phyloP scores from a whole-genome alignment of 2,888 invertebrate species.

The Galeruca laticollis region DNA sequence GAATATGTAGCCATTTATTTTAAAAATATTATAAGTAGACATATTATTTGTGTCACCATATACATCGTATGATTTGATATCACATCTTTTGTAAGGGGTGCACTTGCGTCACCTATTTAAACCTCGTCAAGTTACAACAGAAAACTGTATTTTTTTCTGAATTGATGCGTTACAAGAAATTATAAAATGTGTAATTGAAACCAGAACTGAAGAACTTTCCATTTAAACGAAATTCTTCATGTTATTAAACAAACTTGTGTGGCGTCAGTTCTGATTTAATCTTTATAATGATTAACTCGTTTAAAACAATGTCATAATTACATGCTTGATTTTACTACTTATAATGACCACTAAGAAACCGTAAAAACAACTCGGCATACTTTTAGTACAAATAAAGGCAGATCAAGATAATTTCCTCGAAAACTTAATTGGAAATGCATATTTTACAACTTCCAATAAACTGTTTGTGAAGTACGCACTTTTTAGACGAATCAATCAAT shows the following conservation, averaged over 20 bases:
- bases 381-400: neutral
- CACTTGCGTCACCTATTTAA: no score
- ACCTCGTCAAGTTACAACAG: no score
- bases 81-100: no score
- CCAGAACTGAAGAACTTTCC: neutral
- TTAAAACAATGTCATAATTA: slow-evolving; percentile 4
- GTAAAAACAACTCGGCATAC: slow-evolving; percentile 10
- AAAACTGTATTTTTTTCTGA: no score
- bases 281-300: neutral
- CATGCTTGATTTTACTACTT: neutral
- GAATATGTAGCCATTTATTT: no score
- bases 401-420: neutral
- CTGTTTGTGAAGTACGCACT: neutral
- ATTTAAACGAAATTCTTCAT: neutral
- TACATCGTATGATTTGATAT: no score
- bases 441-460: neutral
- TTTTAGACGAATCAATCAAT: neutral
- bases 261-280: slow-evolving; percentile 1
- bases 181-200: neutral
- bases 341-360: neutral
- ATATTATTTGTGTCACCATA: no score
- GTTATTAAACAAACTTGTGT: neutral
- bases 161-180: no score
- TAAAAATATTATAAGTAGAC: no score
- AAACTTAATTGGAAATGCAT: neutral